Evolutionary conservation across 2,113 vertebrate species (phyloP), one percentile per base, ranked within the genome.

Genomic region (Malurus melanocephalus): DNA sequence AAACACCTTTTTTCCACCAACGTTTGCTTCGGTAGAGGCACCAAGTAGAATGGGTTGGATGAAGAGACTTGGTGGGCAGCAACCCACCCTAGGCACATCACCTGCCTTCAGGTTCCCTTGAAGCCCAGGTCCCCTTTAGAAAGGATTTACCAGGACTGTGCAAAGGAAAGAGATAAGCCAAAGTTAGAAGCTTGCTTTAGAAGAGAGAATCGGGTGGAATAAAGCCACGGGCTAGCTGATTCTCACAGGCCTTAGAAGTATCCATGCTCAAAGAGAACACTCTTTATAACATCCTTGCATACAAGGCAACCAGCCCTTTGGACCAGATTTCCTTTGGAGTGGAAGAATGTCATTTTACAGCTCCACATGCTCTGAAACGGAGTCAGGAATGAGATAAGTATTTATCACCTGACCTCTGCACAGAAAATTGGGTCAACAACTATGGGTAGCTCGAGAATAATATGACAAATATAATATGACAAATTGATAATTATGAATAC

Each of bases 231-330:
- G 19, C 32, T 30, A 12, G 30, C 16, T 55, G 24, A 22, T 73
- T 46, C 60, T 69, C 2, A 1, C 16, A 77, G 38, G 46, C 55
- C 15, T 76, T 38, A 42, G n/a, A 52, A 49, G 5, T 61, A 42
- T 43, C 43, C 8, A 8, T 65, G 46, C 32, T 72, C 8, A 10
- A 19, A 59, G 14, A 69, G 17, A 75, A 24, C 8, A 18, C 24
- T 32, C 32, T 49, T 57, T 28, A 3, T 30, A 59, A 59, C 14
- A 69, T 43, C 21, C 1, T 30, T 55, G 16, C 0, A 0, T 53
- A 48, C 26, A 59, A 48, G 20, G 11, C 30, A 66, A 33, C 14
- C 26, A 51, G 51, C 4, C 20, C 62, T 64, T 74, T 40, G n/a
- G 19, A 77, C 17, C 45, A 75, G 35, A 26, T n/a, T 76, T 85